Percentiles rank a stretch among this genome's conserved stretches.
phyloP scores from a whole-genome alignment of 1,140 invertebrate species.

The Chrysomallon squamiferum region DNA sequence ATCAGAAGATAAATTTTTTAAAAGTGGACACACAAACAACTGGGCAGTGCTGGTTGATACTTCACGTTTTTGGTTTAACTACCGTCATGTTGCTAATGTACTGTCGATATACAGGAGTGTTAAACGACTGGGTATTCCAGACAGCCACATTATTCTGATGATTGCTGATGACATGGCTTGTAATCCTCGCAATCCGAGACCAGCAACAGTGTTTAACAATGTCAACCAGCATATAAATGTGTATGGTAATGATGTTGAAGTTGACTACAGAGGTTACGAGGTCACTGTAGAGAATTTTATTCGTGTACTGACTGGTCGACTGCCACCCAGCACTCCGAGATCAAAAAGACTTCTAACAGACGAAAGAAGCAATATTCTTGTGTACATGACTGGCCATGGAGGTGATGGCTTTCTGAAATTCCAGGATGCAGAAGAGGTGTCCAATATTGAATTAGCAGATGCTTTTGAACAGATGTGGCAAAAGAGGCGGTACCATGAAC shows the following conservation, averaged over 20 bases:
- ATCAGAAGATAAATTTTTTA: constrained; percentile 55
- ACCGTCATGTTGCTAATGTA: constrained; percentile 98
- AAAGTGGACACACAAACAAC: constrained; percentile 88
- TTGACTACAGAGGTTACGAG: constrained; percentile 98
- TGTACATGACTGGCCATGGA: constrained; percentile 92
- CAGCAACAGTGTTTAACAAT: constrained; percentile 97
- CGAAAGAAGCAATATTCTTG: constrained; percentile 95
- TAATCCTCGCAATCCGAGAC: constrained; percentile 95
- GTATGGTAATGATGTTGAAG: constrained; percentile 99
- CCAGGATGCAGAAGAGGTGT: constrained; percentile 99
- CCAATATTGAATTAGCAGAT: constrained; percentile 97
- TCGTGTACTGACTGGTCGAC: constrained; percentile 88
- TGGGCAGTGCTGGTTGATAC: constrained; percentile 99
- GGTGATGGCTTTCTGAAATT: constrained; percentile 99
- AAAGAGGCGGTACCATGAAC: constrained; percentile 96
- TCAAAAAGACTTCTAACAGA: constrained; percentile 96
- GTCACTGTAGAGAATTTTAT: constrained; percentile 99
- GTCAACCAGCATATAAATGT: constrained; percentile 98
- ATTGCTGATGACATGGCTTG: constrained; percentile 99
- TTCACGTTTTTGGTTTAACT: constrained; percentile 99
- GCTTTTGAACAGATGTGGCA: constrained; percentile 99
- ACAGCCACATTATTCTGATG: constrained; percentile 94
- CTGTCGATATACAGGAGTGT: constrained; percentile 97
- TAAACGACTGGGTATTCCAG: constrained; percentile 95
- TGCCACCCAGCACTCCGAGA: constrained; percentile 88